These are phyloP conservation scores for Araneus ventricosus DNA, from an alignment of 1,140 invertebrate genomes.

Conservation along the genomic window DNA sequence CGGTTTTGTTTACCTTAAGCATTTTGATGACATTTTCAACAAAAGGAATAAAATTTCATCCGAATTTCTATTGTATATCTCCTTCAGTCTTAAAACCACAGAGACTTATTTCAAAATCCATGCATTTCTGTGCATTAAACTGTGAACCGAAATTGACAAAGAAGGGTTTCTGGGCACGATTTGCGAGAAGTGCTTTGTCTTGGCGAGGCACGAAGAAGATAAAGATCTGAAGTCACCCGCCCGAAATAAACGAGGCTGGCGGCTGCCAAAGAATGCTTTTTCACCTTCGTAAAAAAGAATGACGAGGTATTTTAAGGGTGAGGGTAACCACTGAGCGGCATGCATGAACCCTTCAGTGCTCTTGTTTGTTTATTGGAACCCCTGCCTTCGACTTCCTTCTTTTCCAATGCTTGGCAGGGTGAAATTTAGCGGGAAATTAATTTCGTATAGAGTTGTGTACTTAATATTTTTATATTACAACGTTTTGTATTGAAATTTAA, in stretches of 20 bases:
- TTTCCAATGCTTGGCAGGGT: too few species aligned
- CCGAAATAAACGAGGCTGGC: neutral
- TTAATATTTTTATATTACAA: too few species aligned
- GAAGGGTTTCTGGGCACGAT: neutral
- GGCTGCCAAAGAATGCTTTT: conserved; percentile 9
- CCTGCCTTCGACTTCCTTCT: neutral
- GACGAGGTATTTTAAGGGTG: neutral
- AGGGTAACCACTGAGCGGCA: neutral
- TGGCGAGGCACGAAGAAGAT: neutral
- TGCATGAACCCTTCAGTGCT: neutral
- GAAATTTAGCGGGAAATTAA: too few species aligned
- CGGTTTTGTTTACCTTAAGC: too few species aligned
- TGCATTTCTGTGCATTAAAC: too few species aligned
- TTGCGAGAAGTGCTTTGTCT: neutral
- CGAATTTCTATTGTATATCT: too few species aligned
- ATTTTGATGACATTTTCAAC: too few species aligned
- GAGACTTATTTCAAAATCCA: too few species aligned
- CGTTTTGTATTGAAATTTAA: too few species aligned
- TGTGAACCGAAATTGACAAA: neutral
- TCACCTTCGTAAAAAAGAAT: neutral
- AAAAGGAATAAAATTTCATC: too few species aligned
- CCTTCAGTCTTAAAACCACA: too few species aligned
- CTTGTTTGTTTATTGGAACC: neutral
- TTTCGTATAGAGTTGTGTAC: too few species aligned
- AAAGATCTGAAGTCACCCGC: neutral